Base-by-base conservation (phyloP, 2,888 invertebrate species). In the Netelia melanura region DNA sequence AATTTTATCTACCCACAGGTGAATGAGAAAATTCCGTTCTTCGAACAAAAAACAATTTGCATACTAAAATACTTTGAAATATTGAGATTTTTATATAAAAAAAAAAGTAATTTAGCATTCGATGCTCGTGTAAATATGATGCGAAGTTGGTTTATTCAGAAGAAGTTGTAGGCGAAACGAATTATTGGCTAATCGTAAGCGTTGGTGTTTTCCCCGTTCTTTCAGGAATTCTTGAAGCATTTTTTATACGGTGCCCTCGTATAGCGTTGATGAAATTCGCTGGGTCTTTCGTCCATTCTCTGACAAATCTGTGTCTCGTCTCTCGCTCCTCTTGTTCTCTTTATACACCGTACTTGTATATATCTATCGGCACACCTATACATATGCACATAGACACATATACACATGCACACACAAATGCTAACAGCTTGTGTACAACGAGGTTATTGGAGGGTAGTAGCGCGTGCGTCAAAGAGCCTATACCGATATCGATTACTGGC, bases 251-350 rank as follows among this genome's bases (percentile, higher is more conserved):
- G 43, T 25, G 43, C 74, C 64, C 44, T 62, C 25, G 25, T 17
- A 17, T 30, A 30, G 14, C 43, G 48, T 10, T 44, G 84, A 80
- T 68, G 56, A 76, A 80, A 80, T 52, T 52, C 65, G 65, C 21
- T 10, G 65, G 52, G 44, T 38, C 80, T 44, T 70, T 54, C 43
- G 54, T 64, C 14, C 54, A 44, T 48, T 14, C 71, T 25, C 65
- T 44, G 61, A 76, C 58, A 52, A 74, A 52, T 8, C 75, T 67
- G 67, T 38, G 43, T 78, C 56, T 67, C 54, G 14, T 62, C 25
- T 71, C 86, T 77, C 67, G 76, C 75, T 84, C 70, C 65, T 81
- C 86, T 82, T 58, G 76, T 74, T 85, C 74, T 65, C 71, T 64
- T 54, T 58, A 54, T 10, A 62, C 38, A 52, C 25, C 10, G 30